Percentiles rank a stretch among this genome's conserved stretches.
These are phyloP conservation scores for Aeoliscus strigatus DNA, from an alignment of 2,797 vertebrate genomes.

Conservation along the genomic window DNA sequence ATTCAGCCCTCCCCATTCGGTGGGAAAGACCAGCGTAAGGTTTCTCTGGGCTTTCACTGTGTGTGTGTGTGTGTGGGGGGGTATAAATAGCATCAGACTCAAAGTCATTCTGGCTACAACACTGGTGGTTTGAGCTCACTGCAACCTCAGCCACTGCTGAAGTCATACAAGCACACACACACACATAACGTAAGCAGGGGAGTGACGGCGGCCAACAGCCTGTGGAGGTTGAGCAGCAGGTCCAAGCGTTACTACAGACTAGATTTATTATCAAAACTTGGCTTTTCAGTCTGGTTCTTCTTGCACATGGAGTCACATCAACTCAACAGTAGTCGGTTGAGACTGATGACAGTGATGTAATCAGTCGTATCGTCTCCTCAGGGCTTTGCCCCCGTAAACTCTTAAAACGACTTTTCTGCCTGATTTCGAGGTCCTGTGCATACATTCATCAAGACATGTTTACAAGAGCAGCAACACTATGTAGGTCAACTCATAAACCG, in stretches of 20 bases:
- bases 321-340: too few species aligned
- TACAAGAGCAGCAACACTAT: too few species aligned
- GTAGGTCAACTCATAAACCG: slow-evolving; percentile 3
- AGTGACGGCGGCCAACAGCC: slow-evolving; percentile 6
- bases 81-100: slow-evolving; percentile 64
- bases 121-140: slow-evolving; percentile 56
- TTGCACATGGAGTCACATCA: too few species aligned
- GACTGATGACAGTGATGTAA: too few species aligned
- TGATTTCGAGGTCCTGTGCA: too few species aligned
- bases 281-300: too few species aligned
- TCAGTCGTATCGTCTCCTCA: too few species aligned
- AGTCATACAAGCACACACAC: slow-evolving; percentile 43
- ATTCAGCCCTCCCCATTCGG: slow-evolving; percentile 31
- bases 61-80: neutral
- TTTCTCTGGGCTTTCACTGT: slow-evolving; percentile 46
- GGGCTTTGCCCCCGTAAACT: too few species aligned
- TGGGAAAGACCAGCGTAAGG: slow-evolving; percentile 63
- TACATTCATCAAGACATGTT: too few species aligned
- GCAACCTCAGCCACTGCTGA: slow-evolving; percentile 40
- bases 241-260: slow-evolving; percentile 24
- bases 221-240: slow-evolving; percentile 34
- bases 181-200: slow-evolving; percentile 12
- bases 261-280: too few species aligned
- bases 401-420: too few species aligned
- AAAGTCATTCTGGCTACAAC: slow-evolving; percentile 42